A percentile compares a stretch with the other conserved stretches of the same genome.
Conservation (phyloP, 2,888 invertebrate genomes). For the Patella pellucida region DNA sequence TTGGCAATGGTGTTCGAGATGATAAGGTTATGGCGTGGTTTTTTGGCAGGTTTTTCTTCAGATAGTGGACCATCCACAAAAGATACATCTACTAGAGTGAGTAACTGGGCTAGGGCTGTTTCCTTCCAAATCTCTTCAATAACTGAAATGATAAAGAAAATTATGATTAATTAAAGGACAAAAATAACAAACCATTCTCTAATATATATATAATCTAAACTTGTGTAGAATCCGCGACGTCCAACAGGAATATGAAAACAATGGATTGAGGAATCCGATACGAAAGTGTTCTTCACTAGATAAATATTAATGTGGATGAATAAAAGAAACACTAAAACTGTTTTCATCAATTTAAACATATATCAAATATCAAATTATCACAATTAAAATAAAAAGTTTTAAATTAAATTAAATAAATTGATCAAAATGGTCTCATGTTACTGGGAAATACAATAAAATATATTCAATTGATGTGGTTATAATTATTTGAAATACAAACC, state of each 20-base stretch:
- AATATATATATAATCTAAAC: not conserved
- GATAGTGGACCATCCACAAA: slow-evolving; percentile 63
- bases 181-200: not conserved
- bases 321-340: no score
- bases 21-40: slow-evolving; percentile 40
- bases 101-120: slow-evolving; percentile 62
- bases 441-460: no score
- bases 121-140: slow-evolving; percentile 63
- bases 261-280: no score
- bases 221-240: no score
- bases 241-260: no score
- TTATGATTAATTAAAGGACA: not conserved
- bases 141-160: slow-evolving; percentile 35
- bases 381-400: not conserved
- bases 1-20: slow-evolving; percentile 57
- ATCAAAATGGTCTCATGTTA: no score
- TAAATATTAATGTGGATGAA: no score
- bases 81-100: slow-evolving; percentile 65
- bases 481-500: no score
- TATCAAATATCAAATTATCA: not conserved
- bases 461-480: not conserved
- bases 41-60: slow-evolving; percentile 45
- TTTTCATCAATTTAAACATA: not conserved
- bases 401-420: not conserved
- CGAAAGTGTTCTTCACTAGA: no score